These are phyloP conservation scores for Gopherus flavomarginatus DNA, from an alignment of 2,113 vertebrate genomes.

Conservation along the genomic window DNA sequence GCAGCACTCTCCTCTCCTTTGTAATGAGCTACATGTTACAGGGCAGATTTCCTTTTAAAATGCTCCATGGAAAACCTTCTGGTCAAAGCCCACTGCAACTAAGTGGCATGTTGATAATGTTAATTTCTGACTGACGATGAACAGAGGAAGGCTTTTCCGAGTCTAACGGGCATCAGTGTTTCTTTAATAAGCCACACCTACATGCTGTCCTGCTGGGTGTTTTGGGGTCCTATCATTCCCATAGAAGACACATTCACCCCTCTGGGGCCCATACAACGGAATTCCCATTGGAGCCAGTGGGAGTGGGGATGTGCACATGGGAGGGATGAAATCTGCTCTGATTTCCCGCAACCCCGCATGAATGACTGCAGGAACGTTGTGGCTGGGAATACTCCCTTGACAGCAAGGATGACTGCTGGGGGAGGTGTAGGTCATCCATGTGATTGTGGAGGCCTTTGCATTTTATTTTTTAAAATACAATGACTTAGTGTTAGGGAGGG, in stretches of 20 bases:
- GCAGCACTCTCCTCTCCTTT: rapidly evolving
- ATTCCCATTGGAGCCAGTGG: neutral
- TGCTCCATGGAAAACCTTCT: rapidly evolving
- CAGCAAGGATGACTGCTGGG: neutral
- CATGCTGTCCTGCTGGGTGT: neutral
- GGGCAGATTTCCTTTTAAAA: neutral
- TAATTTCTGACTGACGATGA: neutral
- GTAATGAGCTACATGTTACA: neutral
- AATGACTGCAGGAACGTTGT: neutral
- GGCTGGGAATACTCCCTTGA: neutral
- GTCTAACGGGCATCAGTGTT: neutral
- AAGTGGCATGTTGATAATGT: neutral
- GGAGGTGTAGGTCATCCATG: neutral
- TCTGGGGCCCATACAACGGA: neutral
- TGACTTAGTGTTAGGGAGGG: neutral
- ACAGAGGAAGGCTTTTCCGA: neutral
- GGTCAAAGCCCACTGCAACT: neutral
- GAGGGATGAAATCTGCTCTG: neutral
- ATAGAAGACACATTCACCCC: neutral
- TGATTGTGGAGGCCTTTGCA: neutral
- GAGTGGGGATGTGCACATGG: neutral
- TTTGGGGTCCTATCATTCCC: neutral
- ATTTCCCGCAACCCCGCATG: rapidly evolving
- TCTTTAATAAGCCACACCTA: neutral
- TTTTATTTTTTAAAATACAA: neutral